Evolutionary conservation across 2,888 invertebrate species (phyloP), one percentile per base, ranked within the genome.

Genomic region (Thecophora atra): DNA sequence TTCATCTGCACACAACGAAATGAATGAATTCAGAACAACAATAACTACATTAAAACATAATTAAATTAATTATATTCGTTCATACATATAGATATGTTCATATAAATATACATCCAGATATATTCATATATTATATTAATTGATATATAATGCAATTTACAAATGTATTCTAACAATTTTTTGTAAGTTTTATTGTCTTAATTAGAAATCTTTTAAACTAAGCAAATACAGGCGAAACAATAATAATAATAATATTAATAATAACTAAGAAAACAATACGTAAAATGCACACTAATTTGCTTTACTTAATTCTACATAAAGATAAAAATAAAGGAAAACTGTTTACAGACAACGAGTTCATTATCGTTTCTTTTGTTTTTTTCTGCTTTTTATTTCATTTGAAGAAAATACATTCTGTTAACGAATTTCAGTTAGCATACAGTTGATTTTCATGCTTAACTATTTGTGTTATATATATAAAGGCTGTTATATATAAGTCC

Each of bases 31-130:
- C 73, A 74, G 75, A 77, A 78, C 78, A 77, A 77, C 77, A 77
- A 77, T 75, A 74, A 78, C 75, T 76, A 76, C 74, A 74, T 74
- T 76, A 77, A 73, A 73, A 72, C 73, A 76, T 73, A 56, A 75
- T 65, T 47, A 44, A 44, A n/a, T 37, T 62, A 62, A 62, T 70
- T 52, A 67, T 67, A 67, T 28, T 51, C 19, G 47, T 47, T 47
- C 19, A 60, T 15, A 60, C 26, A 60, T 47, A 37, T 30, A 30
- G n/a, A 62, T 37, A 24, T 64, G 26, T 47, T 7, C 21, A 65
- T 65, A 4, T 51, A 7, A 28, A 47, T 19, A 19, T 52, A 8
- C 1, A 52, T 52, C 26, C 47, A 28, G 28, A 8, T 52, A 47
- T 17, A 15, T 47, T 17, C 11, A 47, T 47, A 47, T 6, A 47